Evolutionary conservation across 2,888 invertebrate species (phyloP), one percentile per base, ranked within the genome.

Genomic region (Meliscaeva auricollis): DNA sequence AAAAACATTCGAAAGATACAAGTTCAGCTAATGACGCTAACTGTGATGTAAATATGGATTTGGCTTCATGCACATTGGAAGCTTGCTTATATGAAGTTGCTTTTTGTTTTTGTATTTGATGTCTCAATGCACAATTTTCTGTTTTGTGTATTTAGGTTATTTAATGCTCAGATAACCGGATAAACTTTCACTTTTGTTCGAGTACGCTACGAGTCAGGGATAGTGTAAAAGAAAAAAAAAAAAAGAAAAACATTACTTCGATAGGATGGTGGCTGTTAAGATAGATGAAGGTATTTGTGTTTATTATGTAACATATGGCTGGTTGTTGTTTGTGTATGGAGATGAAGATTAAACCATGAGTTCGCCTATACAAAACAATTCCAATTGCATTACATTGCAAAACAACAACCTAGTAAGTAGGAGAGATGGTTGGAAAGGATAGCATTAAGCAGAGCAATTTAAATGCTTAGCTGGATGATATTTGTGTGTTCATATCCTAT

Each of bases 181-280:
- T 62, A 81, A 56, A 85, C 85, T 85, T 85, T 85, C 85, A 73
- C 85, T 85, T 81, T 73, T 35, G 17, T 48, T 81, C 22, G 13
- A 54, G 15, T 20, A 35, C 75, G 35, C 44, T 38, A 30, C 44
- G 17, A 38, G 44, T 17, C 46, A 44, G 48, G 70, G 64, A 32
- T 74, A n/a, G 64, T 74, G 70, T 56, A 74, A 35, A n/a, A 38
- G 13, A 50, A 60, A 58, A 44, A 13, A 38, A 8, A 38, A 8
- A 3, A 38, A 38, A 38, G 35, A 9, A 38, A 38, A 11, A 38
- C 35, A 38, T 15, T 35, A 13, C 64, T 60, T 13, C 38, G 35
- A 46, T 38, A 20, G 44, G 20, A 38, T 48, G 35, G 72, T 17
- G 60, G 26, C n/a, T n/a, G 35, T 11, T 2, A 46, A 35, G 64